Base-by-base conservation (phyloP, 2,888 invertebrate species). In the Patella caerulea region DNA sequence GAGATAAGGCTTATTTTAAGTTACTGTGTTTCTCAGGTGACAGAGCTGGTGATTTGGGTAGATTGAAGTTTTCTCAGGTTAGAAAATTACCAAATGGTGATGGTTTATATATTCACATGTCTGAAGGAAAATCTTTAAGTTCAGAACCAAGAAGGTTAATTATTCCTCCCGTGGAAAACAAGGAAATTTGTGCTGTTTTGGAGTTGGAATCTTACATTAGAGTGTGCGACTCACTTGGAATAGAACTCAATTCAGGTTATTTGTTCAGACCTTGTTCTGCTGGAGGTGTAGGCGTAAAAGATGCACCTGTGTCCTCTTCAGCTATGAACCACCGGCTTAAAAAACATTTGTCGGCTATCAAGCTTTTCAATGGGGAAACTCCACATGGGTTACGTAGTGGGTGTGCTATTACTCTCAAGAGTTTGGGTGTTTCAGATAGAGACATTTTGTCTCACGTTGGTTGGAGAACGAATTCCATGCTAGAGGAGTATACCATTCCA, bases 241-340 rank as follows among this genome's bases (percentile, higher is more conserved):
- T 56, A 34, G 74, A 52, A 17, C n/a, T 78, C 15, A 19, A 19
- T 5, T 56, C 70, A 2, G 78, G 78, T 17, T 78, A 71, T 71
- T 29, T 74, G 17, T 78, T 78, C 74, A 52, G 74, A 29, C 59
- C 55, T 24, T 55, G 72, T 11, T 55, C 56, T 45, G 71, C 74
- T 59, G n/a, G 34, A 24, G 59, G 19, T 15, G 77, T 56, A 24
- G 55, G 45, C 9, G 71, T 77, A n/a, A 45, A 71, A 19, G 59
- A 74, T 71, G 29, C 24, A 12, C 71, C 71, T n/a, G 59, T 77
- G 52, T 17, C 24, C 55, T 74, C 73, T 45, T 70, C 77, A 29
- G 72, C 71, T 24, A 53, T 76, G 15, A 71, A 76, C 56, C 69
- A 70, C 29, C 45, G 75, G 70, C 53, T 75, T 45, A 75, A 71